Evolutionary conservation across 2,113 vertebrate genomes (phyloP), one percentile per base, ranked within the genome.

Genomic region (Sigmodon hispidus): DNA sequence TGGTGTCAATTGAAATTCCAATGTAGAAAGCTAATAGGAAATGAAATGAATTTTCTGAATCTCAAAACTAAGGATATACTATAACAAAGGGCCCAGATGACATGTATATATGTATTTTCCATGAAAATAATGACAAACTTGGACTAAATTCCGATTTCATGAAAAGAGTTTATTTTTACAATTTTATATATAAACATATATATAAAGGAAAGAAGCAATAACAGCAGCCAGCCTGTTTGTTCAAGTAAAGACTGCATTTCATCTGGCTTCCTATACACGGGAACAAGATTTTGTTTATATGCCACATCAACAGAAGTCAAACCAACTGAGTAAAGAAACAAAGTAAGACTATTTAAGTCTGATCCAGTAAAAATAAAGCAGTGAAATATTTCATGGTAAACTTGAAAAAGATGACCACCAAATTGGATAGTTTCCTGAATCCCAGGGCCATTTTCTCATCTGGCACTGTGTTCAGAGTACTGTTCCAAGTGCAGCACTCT

Each of bases 381-480:
- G 34, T 59, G 55, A 88, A 96, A 57, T 67, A 50, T 93, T 97
- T 96, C 67, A 75, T 84, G 76, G 93, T 96, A 86, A 83, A 43
- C 77, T 93, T 96, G 93, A 84, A 96, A 94, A 96, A 88, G 77
- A 96, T 94, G 94, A 92, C 85, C 93, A 95, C 76, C 8, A 63
- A 93, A 19, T 48, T 96, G 96, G 93, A 94, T 45, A 7, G 40
- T 13, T 91, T 97, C 83, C 89, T 92, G 55, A 94, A 86, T 79
- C 22, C 80, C 7, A 0, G 3, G 57, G 48, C 93, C 87, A 59
- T 84, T 93, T 96, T 94, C 89, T 87, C 67, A 52, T 96, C 93
- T 95, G 95, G 91, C 87, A 83, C 70, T n/a, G 22, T 63, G 34
- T 26, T 89, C 72, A 89, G 65, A 90, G 83, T 93, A 70, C 43